phyloP scores from a whole-genome alignment of 2,888 invertebrate genomes.

The Octonoba sinensis region DNA sequence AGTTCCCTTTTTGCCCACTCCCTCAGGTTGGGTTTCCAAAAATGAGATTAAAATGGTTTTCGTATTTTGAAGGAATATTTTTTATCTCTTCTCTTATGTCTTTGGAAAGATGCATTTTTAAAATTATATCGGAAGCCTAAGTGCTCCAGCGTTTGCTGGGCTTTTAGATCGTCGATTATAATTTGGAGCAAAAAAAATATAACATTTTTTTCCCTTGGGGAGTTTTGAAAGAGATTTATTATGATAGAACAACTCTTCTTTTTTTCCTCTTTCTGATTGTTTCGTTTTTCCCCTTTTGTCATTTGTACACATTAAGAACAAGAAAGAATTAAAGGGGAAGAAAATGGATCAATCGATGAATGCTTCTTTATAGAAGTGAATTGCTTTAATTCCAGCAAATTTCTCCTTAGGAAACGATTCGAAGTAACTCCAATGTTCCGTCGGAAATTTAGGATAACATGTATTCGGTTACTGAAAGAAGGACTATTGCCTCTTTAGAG shows the following conservation, averaged over 20 bases:
- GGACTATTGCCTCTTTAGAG: too few species aligned
- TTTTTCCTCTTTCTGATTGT: neutral
- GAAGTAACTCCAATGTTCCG: too few species aligned
- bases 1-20: conserved; percentile 8
- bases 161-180: conserved; percentile 34
- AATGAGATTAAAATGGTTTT: conserved; percentile 45
- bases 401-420: too few species aligned
- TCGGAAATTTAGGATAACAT: too few species aligned
- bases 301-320: too few species aligned
- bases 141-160: conserved; percentile 14
- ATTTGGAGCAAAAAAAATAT: conserved; percentile 32
- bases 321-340: too few species aligned
- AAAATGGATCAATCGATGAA: too few species aligned
- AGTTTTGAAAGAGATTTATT: conserved; percentile 27
- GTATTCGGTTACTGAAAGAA: too few species aligned
- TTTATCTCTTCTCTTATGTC: conserved; percentile 3
- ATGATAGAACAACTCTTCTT: conserved; percentile 7
- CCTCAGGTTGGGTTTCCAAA: conserved; percentile 28
- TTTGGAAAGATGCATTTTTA: conserved; percentile 40
- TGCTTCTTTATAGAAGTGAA: too few species aligned
- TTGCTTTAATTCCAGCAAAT: too few species aligned
- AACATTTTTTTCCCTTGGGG: conserved; percentile 6
- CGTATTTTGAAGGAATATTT: neutral
- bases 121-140: conserved; percentile 41
- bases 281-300: too few species aligned